These are phyloP conservation scores for Heliconius ethilla DNA, from an alignment of 2,888 invertebrate species.

Conservation along the genomic window DNA sequence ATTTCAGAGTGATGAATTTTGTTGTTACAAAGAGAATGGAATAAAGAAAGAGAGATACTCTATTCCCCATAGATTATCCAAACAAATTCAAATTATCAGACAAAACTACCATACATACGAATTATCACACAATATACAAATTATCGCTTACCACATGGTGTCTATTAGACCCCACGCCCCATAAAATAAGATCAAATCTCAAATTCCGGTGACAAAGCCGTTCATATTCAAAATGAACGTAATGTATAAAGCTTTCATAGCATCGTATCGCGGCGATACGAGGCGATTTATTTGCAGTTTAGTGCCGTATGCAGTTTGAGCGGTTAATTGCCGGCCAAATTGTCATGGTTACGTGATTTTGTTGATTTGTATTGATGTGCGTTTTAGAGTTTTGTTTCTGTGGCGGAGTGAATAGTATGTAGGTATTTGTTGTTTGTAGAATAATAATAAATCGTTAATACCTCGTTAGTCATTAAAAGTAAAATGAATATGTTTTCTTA, in stretches of 20 bases:
- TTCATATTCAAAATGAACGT: constrained; percentile 38
- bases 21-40: too few species aligned
- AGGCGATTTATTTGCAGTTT: constrained; percentile 29
- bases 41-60: not conserved
- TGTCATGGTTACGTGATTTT: constrained; percentile 19
- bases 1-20: not conserved
- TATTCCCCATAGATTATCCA: not conserved
- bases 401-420: not conserved
- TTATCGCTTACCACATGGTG: constrained; percentile 12
- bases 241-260: constrained; percentile 31
- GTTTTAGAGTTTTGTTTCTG: not conserved
- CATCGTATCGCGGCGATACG: constrained; percentile 27
- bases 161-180: constrained; percentile 16
- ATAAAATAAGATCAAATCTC: constrained; percentile 30
- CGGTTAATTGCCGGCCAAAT: constrained; percentile 23
- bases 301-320: constrained; percentile 15
- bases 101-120: not conserved
- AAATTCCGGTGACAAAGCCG: constrained; percentile 31
- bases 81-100: not conserved
- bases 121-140: not conserved
- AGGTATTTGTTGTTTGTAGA: not conserved
- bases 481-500: too few species aligned
- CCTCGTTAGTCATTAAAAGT: too few species aligned
- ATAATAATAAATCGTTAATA: too few species aligned
- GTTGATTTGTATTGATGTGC: constrained; percentile 10